Conservation (phyloP, 2,113 vertebrate genomes). For the Suncus etruscus region DNA sequence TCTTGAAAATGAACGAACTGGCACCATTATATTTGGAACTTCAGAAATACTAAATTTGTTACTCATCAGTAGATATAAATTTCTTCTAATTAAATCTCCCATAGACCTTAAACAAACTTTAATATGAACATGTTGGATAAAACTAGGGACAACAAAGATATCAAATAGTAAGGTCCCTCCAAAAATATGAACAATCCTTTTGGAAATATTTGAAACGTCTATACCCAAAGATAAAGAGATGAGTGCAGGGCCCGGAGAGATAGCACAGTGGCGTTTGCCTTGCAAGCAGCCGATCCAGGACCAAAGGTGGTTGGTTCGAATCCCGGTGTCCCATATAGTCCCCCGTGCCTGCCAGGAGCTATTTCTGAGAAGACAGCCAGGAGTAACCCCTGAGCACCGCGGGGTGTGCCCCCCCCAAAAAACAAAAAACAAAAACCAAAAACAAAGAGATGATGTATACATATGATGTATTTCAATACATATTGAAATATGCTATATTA, state of each 20-base stretch:
- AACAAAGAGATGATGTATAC: no score
- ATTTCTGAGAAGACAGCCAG: no score
- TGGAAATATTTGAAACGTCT: not conserved
- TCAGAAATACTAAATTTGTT: slow-evolving; percentile 18
- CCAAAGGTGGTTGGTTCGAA: no score
- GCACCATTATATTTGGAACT: slow-evolving; percentile 33
- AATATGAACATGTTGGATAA: not conserved
- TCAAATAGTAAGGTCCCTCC: slow-evolving; percentile 20
- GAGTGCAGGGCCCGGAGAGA: no score
- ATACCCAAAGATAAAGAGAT: not conserved
- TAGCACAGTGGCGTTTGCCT: no score
- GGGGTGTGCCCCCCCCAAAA: no score
- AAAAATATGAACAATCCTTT: not conserved
- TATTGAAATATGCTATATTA: no score
- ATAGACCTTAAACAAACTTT: not conserved
- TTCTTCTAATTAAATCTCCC: not conserved
- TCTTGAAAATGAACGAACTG: slow-evolving; percentile 50
- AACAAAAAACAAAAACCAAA: no score
- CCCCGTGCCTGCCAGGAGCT: no score
- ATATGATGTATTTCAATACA: not conserved
- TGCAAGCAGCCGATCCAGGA: no score
- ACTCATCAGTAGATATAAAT: slow-evolving; percentile 27
- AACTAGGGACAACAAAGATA: not conserved
- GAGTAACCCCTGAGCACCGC: no score
- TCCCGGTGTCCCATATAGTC: no score